These are phyloP conservation scores for Hyles euphorbiae DNA, from an alignment of 1,140 invertebrate species.

Conservation along the genomic window DNA sequence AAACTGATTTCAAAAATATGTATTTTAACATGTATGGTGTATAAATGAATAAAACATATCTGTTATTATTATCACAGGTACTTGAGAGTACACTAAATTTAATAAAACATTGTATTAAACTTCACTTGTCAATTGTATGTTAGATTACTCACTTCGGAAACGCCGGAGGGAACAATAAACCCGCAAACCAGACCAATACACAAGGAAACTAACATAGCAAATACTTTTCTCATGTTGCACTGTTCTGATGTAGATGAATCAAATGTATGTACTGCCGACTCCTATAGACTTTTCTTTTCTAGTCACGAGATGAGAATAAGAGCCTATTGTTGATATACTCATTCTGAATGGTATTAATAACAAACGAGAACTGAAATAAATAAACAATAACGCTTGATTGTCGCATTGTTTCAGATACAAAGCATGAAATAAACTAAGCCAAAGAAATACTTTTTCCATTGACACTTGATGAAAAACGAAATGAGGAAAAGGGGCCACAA, in stretches of 20 bases:
- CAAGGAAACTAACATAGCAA: slow-evolving; percentile 43
- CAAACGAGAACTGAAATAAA: slow-evolving; percentile 1
- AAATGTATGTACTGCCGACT: too few relatives aligned
- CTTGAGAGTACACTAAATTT: too few relatives aligned
- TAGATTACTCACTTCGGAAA: slow-evolving; percentile 42
- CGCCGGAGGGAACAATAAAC: slow-evolving; percentile 40
- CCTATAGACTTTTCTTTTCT: neutral
- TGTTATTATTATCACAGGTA: too few relatives aligned
- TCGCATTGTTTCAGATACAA: too few relatives aligned
- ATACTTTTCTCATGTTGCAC: slow-evolving; percentile 50
- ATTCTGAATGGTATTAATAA: neutral
- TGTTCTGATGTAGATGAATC: slow-evolving; percentile 3
- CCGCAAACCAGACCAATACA: slow-evolving; percentile 43
- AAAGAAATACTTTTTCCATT: too few relatives aligned
- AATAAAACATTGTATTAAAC: slow-evolving; percentile 3
- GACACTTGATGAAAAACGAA: too few relatives aligned
- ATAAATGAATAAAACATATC: too few relatives aligned
- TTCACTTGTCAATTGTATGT: slow-evolving; percentile 1
- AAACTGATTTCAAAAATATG: too few relatives aligned
- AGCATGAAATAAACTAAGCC: too few relatives aligned
- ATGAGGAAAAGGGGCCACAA: too few relatives aligned
- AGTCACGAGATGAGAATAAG: neutral
- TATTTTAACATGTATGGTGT: too few relatives aligned
- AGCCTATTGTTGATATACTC: neutral
- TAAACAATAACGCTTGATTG: neutral